phyloP scores from a whole-genome alignment of 2,888 invertebrate species.

The Epicampocera succincta region DNA sequence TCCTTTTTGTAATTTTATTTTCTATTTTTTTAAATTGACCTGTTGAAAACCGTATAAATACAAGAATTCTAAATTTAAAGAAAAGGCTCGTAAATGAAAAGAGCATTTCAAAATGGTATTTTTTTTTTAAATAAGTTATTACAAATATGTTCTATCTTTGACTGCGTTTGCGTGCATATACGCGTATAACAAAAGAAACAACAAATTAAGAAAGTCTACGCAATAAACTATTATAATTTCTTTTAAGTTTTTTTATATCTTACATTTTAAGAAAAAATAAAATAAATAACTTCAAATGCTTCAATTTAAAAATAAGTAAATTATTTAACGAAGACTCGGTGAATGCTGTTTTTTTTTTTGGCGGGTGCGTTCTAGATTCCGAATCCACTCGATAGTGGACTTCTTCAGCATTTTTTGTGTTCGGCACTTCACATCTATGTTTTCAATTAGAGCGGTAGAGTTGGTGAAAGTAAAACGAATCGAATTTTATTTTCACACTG shows the following conservation, averaged over 20 bases:
- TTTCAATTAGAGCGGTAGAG: too few species aligned
- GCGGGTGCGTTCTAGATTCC: too few species aligned
- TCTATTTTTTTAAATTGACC: not conserved
- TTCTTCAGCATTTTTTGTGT: too few species aligned
- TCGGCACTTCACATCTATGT: too few species aligned
- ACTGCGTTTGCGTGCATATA: conserved; percentile 35
- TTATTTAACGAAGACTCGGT: too few species aligned
- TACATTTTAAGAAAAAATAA: conserved; percentile 32
- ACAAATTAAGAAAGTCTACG: conserved; percentile 22
- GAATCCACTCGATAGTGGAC: too few species aligned
- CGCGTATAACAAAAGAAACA: conserved; percentile 31
- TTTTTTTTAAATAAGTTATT: conserved; percentile 43
- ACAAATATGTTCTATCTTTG: conserved; percentile 21
- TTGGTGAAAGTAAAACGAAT: too few species aligned
- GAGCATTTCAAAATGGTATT: conserved; percentile 29
- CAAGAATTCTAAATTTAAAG: conserved; percentile 21
- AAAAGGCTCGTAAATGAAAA: not conserved
- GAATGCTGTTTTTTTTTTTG: too few species aligned
- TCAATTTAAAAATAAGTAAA: conserved; percentile 30
- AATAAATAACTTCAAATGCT: conserved; percentile 52
- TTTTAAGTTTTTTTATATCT: conserved; percentile 51
- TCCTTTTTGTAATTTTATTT: conserved; percentile 35
- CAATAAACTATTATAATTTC: conserved; percentile 55
- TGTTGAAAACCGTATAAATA: conserved; percentile 37
- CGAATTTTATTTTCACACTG: too few species aligned